These are phyloP conservation scores for Chionis minor DNA, from an alignment of 2,113 vertebrate genomes.

Conservation along the genomic window DNA sequence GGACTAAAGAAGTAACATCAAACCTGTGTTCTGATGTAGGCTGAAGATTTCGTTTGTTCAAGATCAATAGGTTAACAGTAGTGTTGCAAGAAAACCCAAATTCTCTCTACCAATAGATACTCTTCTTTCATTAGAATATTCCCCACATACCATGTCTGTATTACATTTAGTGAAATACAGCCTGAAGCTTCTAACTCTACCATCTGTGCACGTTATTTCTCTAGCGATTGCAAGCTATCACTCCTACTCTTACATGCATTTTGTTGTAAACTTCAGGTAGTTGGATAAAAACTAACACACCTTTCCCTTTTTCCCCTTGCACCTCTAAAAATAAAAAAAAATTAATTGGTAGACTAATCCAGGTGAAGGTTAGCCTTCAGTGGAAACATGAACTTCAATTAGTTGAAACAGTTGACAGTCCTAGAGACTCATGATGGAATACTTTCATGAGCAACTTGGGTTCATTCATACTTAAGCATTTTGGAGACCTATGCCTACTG, in stretches of 20 bases:
- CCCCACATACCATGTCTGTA: neutral
- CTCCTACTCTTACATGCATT: accelerated
- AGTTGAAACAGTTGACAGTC: neutral
- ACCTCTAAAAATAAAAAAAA: neutral
- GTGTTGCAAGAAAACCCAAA: neutral
- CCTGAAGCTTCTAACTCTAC: neutral
- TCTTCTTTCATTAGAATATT: neutral
- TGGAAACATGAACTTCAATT: neutral
- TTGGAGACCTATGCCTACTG: neutral
- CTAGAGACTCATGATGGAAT: neutral
- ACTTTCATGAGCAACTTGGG: neutral
- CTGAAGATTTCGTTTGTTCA: neutral
- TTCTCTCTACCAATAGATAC: neutral
- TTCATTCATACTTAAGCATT: neutral
- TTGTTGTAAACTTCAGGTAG: neutral
- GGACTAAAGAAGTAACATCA: neutral
- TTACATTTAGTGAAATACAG: neutral
- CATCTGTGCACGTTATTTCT: neutral
- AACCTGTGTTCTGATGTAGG: neutral
- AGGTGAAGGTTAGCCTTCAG: neutral
- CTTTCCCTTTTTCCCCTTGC: neutral
- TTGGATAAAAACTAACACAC: neutral
- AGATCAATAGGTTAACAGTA: neutral
- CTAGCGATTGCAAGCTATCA: neutral
- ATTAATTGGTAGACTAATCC: neutral